A percentile compares a stretch with the other conserved stretches of the same genome.
Conservation (phyloP, 2,113 vertebrate species). For the Athene cunicularia region DNA sequence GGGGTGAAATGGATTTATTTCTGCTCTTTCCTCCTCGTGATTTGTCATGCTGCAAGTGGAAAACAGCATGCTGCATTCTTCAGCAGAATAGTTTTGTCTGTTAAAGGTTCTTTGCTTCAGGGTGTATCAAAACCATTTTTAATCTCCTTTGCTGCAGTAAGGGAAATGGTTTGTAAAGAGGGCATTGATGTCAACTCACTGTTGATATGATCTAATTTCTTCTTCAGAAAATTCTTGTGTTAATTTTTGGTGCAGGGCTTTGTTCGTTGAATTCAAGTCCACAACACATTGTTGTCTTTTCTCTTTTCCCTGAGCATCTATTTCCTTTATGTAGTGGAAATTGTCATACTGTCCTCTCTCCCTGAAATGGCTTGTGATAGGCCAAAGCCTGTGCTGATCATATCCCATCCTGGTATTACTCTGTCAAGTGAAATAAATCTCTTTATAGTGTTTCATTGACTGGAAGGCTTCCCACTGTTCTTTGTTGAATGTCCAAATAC, state of each 20-base stretch:
- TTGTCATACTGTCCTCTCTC: neutral
- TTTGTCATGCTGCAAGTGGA: constrained; percentile 13
- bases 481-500: neutral
- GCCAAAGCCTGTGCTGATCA: neutral
- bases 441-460: neutral
- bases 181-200: neutral
- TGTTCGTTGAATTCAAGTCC: neutral
- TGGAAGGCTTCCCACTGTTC: neutral
- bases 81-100: neutral
- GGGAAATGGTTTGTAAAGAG: neutral
- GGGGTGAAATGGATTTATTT: constrained; percentile 1
- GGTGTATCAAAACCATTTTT: constrained; percentile 11
- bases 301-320: neutral
- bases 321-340: neutral
- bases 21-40: neutral
- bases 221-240: neutral
- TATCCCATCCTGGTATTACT: neutral
- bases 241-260: constrained; percentile 5
- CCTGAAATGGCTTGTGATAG: neutral
- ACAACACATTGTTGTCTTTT: neutral
- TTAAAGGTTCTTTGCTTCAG: constrained; percentile 8
- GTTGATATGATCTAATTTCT: neutral
- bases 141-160: neutral
- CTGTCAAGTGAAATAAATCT: neutral
- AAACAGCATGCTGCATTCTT: constrained; percentile 2